A percentile compares a stretch with the other conserved stretches of the same genome.
These are phyloP conservation scores for Cerceris rybyensis DNA, from an alignment of 2,888 invertebrate species.

Conservation along the genomic window DNA sequence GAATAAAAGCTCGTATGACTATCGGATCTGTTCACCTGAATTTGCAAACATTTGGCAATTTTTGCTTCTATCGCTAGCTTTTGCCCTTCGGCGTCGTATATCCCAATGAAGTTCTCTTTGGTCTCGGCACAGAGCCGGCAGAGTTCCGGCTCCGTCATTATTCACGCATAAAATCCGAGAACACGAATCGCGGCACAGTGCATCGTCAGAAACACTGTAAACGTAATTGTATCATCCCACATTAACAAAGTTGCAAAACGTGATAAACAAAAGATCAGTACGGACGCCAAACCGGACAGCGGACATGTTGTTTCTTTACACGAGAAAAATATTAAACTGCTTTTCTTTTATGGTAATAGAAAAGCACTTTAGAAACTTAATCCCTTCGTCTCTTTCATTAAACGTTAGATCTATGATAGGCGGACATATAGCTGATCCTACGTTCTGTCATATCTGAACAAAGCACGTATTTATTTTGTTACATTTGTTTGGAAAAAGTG, in stretches of 20 bases:
- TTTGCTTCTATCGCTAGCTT: slow-evolving; percentile 79
- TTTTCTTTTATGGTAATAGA: slow-evolving; percentile 25
- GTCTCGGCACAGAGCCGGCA: slow-evolving; percentile 82
- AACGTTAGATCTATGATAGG: slow-evolving; percentile 1
- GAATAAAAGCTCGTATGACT: neutral
- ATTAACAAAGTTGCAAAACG: slow-evolving; percentile 28
- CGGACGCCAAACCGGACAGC: slow-evolving; percentile 70
- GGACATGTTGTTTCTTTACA: slow-evolving; percentile 72
- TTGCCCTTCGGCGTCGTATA: slow-evolving; percentile 81
- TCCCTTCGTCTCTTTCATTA: slow-evolving; percentile 5
- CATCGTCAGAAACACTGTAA: slow-evolving; percentile 39
- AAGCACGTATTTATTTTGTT: slow-evolving; percentile 40
- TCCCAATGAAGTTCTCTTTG: slow-evolving; percentile 79
- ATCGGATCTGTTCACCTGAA: slow-evolving; percentile 76
- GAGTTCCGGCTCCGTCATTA: slow-evolving; percentile 75
- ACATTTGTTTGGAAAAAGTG: slow-evolving; percentile 48
- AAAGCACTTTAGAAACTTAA: neutral
- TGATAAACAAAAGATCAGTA: slow-evolving; percentile 73
- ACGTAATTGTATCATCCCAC: slow-evolving; percentile 43
- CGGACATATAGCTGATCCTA: neutral
- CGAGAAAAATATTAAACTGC: slow-evolving; percentile 37
- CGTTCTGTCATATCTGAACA: slow-evolving; percentile 34
- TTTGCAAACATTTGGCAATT: slow-evolving; percentile 81
- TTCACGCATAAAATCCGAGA: slow-evolving; percentile 47
- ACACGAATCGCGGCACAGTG: slow-evolving; percentile 28